Base-by-base conservation (phyloP, 2,113 vertebrate genomes). In the Phalacrocorax pelagicus region DNA sequence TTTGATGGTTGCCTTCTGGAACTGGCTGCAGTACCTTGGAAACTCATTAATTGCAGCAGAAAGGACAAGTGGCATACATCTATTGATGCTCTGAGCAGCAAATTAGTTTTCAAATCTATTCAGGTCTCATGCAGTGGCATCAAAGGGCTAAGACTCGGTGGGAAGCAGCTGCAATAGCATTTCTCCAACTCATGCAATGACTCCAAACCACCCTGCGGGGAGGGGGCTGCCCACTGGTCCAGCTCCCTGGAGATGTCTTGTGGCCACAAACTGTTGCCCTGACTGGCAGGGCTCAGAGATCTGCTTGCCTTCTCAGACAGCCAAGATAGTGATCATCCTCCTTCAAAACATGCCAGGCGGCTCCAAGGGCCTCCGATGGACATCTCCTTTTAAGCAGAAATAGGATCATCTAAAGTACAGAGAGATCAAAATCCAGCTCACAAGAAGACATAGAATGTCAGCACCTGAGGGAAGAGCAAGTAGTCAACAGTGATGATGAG, bases 41-140 rank as follows among this genome's bases (percentile, higher is more conserved):
- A 97, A 92, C 88, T 93, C 96, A 96, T 97, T 96, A 97, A 97
- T 94, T 36, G 49, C 75, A 94, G 81, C 94, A 96, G 93, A 96
- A 98, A 96, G 92, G 88, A 94, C 86, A 73, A 93, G 86, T 94
- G 95, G 97, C 11, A 8, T 73, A 57, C 78, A 81, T 81, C 70
- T 92, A 81, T 29, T 80, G 86, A 92, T 88, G 91, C 83, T 94
- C 89, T 83, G 83, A 90, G 91, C 97, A 97, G 92, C 85, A 97
- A 95, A 97, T 96, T 88, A 93, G 93, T 94, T 96, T 97, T 95
- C 89, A 96, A 92, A 90, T 92, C 71, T 78, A 94, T 42, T 73
- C 89, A 95, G 94, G 71, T 70, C 87, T 92, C 92, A 51, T 5
- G 7, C 61, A 94, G 58, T 19, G 46, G 62, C 5, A 2, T n/a